phyloP scores from a whole-genome alignment of 2,888 invertebrate genomes.

The Agrochola litura region DNA sequence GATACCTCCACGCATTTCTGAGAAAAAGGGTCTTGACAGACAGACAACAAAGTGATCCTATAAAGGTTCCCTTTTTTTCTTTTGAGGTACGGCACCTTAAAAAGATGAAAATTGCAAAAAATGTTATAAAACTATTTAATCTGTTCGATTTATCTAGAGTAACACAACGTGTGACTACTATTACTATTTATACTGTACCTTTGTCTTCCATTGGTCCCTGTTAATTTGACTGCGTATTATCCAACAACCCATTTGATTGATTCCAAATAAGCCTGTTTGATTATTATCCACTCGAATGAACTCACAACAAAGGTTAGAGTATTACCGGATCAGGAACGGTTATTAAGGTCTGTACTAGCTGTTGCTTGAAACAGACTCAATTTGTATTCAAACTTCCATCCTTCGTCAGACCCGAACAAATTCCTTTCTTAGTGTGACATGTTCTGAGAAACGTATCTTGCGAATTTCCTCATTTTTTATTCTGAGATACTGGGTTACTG shows the following conservation, averaged over 20 bases:
- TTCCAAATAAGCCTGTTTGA: constrained; percentile 8
- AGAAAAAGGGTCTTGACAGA: too few species aligned
- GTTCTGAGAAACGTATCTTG: neutral
- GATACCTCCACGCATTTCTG: too few species aligned
- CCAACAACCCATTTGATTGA: constrained; percentile 19
- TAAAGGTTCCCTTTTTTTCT: too few species aligned
- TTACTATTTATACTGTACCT: too few species aligned
- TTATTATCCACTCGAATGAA: constrained; percentile 23
- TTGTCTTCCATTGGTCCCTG: neutral
- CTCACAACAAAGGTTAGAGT: constrained; percentile 4
- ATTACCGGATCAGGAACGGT: neutral
- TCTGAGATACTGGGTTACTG: neutral
- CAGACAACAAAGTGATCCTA: too few species aligned
- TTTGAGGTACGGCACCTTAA: too few species aligned
- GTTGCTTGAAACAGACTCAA: neutral
- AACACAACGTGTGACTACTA: too few species aligned
- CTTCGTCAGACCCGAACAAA: neutral
- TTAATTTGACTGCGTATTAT: neutral
- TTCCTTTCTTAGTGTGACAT: neutral
- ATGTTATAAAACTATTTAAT: too few species aligned
- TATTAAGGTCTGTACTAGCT: neutral
- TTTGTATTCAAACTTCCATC: constrained; percentile 5
- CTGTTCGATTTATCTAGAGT: too few species aligned
- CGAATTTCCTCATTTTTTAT: neutral
- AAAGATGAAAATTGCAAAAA: too few species aligned